Evolutionary conservation across 2,888 invertebrate genomes (phyloP).

Genomic region (Pseudanteris insignis): DNA sequence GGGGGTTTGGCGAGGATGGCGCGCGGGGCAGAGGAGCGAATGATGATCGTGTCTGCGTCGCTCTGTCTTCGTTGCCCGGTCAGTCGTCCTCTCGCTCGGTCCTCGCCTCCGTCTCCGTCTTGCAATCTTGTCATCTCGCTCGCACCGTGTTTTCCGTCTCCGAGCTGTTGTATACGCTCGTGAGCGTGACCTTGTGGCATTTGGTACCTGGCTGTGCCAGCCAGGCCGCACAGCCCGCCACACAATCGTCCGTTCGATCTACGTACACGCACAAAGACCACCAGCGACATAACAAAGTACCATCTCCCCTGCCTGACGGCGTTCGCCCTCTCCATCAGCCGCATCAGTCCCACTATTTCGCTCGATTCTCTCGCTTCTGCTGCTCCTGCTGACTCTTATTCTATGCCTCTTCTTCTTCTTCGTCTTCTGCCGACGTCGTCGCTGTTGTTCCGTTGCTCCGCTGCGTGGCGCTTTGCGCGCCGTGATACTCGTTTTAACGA

Average conservation of each 20-base stretch:
- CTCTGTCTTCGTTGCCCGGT: constrained; percentile 2
- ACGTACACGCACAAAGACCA: constrained; percentile 43
- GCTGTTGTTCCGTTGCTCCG: constrained; percentile 22
- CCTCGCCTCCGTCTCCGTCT: constrained; percentile 1
- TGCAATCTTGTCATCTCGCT: constrained; percentile 11
- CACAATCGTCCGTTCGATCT: constrained; percentile 44
- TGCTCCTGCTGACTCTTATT: constrained; percentile 1
- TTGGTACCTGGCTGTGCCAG: constrained; percentile 65
- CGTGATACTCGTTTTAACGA: too few relatives aligned
- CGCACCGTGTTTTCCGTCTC: constrained; percentile 35
- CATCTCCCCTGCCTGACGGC: constrained; percentile 45
- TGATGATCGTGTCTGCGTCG: constrained; percentile 28
- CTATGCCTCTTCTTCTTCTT: constrained; percentile 28
- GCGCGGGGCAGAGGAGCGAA: constrained; percentile 4
- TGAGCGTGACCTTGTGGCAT: constrained; percentile 64
- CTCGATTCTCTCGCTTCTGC: constrained; percentile 28
- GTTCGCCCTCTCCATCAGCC: constrained; percentile 32
- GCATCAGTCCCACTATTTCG: constrained; percentile 38
- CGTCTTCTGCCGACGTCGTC: constrained; percentile 4
- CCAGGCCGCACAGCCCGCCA: constrained; percentile 50
- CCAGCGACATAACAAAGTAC: constrained; percentile 50
- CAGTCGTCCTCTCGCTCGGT: neutral
- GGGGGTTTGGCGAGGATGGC: neutral
- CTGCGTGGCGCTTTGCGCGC: constrained; percentile 6
- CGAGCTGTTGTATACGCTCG: constrained; percentile 43